phyloP scores from a whole-genome alignment of 2,888 invertebrate genomes.

The Saturnia japonica region DNA sequence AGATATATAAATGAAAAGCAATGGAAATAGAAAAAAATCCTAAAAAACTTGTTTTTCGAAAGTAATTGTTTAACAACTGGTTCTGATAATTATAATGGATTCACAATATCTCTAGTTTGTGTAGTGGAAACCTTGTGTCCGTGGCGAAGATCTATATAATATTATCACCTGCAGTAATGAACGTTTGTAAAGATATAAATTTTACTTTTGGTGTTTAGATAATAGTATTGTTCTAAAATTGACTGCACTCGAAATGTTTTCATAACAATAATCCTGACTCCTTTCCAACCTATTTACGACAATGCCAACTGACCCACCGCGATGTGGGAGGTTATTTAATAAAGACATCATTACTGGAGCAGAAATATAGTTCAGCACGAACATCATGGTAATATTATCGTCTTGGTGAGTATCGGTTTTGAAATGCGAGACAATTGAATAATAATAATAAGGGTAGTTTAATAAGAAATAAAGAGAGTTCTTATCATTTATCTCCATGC shows the following conservation, averaged over 20 bases:
- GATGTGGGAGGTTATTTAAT: conserved; percentile 32
- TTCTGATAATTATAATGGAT: too few species aligned
- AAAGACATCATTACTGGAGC: conserved; percentile 25
- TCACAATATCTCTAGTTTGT: too few species aligned
- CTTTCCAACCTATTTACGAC: conserved; percentile 5
- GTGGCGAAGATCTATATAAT: too few species aligned
- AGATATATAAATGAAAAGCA: too few species aligned
- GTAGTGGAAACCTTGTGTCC: too few species aligned
- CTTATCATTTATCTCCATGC: background rate
- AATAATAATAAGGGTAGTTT: background rate
- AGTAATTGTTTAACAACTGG: too few species aligned
- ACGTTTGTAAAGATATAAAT: too few species aligned
- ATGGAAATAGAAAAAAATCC: too few species aligned
- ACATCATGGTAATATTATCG: conserved; percentile 27
- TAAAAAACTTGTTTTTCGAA: too few species aligned
- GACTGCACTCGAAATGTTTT: background rate
- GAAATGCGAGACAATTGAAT: conserved; percentile 6
- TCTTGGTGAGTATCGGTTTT: conserved; percentile 18
- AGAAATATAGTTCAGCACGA: conserved; percentile 33
- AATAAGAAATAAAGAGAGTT: background rate
- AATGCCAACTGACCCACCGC: conserved; percentile 16
- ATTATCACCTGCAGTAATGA: too few species aligned
- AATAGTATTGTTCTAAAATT: background rate
- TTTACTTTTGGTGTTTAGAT: too few species aligned
- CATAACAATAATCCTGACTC: background rate